A percentile compares a stretch with the other conserved stretches of the same genome.
Evolutionary conservation across 2,888 invertebrate species (phyloP).

Genomic region (Cylloceria caligata): DNA sequence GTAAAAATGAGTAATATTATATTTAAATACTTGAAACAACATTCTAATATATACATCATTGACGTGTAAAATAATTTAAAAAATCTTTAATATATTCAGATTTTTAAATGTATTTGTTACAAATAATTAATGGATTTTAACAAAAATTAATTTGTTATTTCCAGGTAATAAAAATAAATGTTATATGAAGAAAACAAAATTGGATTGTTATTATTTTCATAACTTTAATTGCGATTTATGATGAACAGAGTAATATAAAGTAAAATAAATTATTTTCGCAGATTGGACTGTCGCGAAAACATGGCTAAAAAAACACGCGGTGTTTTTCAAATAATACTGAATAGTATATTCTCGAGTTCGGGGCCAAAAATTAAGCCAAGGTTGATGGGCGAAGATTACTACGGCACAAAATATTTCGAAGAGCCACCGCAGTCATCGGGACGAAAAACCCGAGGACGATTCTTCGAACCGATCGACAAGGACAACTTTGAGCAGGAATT

Average conservation of each 20-base stretch:
- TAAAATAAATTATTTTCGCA: slow-evolving; percentile 6
- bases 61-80: not conserved
- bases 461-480: slow-evolving; percentile 90
- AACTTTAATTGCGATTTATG: not conserved
- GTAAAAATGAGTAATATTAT: not conserved
- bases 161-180: no score
- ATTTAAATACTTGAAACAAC: not conserved
- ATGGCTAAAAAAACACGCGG: slow-evolving; percentile 79
- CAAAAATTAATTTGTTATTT: not conserved
- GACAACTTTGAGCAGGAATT: slow-evolving; percentile 90
- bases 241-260: not conserved
- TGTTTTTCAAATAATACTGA: slow-evolving; percentile 84
- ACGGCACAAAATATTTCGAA: slow-evolving; percentile 94
- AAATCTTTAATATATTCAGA: not conserved
- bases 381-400: slow-evolving; percentile 90
- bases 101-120: not conserved
- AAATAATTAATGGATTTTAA: not conserved
- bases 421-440: slow-evolving; percentile 88
- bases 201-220: no score
- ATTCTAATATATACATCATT: not conserved
- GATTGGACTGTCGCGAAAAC: slow-evolving; percentile 21
- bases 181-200: no score
- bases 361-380: slow-evolving; percentile 82
- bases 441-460: slow-evolving; percentile 87
- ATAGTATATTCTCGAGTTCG: slow-evolving; percentile 88